phyloP scores from a whole-genome alignment of 2,113 vertebrate species.

The Malaclemys terrapin region DNA sequence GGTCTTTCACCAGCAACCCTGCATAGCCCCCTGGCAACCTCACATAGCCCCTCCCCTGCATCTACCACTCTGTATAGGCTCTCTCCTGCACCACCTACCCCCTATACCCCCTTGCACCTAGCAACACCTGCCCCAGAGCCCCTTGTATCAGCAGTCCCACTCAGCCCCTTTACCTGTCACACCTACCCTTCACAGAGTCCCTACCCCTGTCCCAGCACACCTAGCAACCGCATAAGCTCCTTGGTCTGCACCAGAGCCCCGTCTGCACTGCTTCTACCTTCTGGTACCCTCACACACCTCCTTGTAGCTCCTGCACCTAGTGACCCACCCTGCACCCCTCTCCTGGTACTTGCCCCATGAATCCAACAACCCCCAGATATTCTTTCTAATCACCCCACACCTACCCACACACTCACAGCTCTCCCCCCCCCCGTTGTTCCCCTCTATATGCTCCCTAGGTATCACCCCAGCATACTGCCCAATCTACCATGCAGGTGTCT shows the following conservation, averaged over 20 bases:
- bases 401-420: background rate
- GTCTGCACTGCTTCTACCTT: background rate
- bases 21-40: background rate
- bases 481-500: background rate
- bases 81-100: too few species aligned
- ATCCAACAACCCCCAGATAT: background rate
- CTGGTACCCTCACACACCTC: background rate
- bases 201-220: background rate
- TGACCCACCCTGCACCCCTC: too few species aligned
- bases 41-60: too few species aligned
- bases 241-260: background rate
- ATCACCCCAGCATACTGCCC: background rate
- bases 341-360: background rate
- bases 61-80: too few species aligned
- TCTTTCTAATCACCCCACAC: background rate
- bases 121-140: background rate
- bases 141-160: background rate
- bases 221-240: background rate
- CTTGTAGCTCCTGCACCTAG: too few species aligned
- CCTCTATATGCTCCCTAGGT: background rate
- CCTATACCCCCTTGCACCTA: too few species aligned
- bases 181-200: background rate
- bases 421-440: background rate
- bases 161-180: background rate
- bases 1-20: accelerated